These are phyloP conservation scores for Acanthosepion pharaonis DNA, from an alignment of 2,888 invertebrate genomes.

Conservation along the genomic window DNA sequence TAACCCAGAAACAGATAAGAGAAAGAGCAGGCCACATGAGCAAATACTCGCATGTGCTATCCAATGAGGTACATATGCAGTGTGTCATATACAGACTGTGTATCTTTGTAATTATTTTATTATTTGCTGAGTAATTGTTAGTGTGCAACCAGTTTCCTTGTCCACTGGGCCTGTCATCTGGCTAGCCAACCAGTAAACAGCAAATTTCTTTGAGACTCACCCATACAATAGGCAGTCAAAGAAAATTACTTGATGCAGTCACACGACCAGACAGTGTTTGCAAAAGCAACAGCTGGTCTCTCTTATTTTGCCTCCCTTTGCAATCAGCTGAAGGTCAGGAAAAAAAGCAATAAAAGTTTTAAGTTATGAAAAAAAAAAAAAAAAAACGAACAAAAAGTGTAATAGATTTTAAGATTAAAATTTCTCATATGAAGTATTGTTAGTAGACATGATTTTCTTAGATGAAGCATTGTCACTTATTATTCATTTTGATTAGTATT, in stretches of 20 bases:
- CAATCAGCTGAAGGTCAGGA: slow-evolving; percentile 6
- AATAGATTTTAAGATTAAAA: too few species aligned
- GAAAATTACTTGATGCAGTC: neutral
- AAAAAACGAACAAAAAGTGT: too few species aligned
- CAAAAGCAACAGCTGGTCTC: neutral
- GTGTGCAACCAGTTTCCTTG: neutral
- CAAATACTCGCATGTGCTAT: too few species aligned
- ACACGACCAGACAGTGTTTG: neutral
- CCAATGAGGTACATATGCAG: neutral
- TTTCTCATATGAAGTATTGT: too few species aligned
- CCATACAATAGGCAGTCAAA: neutral
- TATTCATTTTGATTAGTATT: too few species aligned
- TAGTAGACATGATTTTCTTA: too few species aligned
- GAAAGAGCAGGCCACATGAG: too few species aligned
- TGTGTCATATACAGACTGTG: neutral
- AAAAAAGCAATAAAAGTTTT: too few species aligned
- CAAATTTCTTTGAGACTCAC: neutral
- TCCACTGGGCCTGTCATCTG: neutral
- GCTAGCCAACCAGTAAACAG: neutral
- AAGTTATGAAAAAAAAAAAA: too few species aligned
- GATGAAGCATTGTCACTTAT: too few species aligned
- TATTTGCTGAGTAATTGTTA: neutral
- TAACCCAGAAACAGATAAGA: too few species aligned
- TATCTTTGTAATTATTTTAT: neutral
- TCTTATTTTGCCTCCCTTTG: neutral